Percentiles rank a stretch among this genome's conserved stretches.
Conservation (phyloP, 2,888 invertebrate genomes). For the Mesochorus sp. region DNA sequence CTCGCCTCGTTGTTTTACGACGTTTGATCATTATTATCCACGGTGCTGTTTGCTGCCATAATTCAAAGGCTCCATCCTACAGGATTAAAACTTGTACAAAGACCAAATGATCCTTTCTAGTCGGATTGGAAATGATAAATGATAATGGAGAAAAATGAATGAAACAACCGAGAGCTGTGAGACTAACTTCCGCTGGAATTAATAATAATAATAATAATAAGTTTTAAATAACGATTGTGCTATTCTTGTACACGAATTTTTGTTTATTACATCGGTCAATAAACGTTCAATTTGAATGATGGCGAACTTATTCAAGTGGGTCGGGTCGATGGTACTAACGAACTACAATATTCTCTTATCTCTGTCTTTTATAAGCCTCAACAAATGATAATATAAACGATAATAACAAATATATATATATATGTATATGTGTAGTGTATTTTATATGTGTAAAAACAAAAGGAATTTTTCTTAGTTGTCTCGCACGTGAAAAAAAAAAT, state of each 20-base stretch:
- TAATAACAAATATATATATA: slow-evolving; percentile 32
- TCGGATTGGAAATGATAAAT: slow-evolving; percentile 25
- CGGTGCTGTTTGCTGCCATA: background rate
- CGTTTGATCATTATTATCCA: slow-evolving; percentile 70
- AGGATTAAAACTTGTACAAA: slow-evolving; percentile 6
- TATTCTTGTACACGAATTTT: slow-evolving; percentile 28
- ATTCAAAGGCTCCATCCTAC: background rate
- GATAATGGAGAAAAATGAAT: background rate
- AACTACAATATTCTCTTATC: background rate
- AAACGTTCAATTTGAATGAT: slow-evolving; percentile 17
- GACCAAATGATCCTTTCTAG: slow-evolving; percentile 55
- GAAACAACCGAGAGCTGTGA: background rate
- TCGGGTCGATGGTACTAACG: background rate
- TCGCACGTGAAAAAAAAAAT: no score
- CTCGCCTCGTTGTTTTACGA: slow-evolving; percentile 93
- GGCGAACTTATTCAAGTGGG: slow-evolving; percentile 4
- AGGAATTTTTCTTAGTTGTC: no score
- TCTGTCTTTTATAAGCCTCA: slow-evolving; percentile 40
- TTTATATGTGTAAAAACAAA: no score
- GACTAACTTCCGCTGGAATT: background rate
- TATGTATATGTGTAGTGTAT: slow-evolving; percentile 1
- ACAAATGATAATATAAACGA: slow-evolving; percentile 42
- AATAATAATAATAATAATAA: background rate
- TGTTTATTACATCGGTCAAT: slow-evolving; percentile 16
- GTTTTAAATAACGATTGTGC: slow-evolving; percentile 22